Evolutionary conservation across 2,888 invertebrate species (phyloP).

Genomic region (Beris chalybata): DNA sequence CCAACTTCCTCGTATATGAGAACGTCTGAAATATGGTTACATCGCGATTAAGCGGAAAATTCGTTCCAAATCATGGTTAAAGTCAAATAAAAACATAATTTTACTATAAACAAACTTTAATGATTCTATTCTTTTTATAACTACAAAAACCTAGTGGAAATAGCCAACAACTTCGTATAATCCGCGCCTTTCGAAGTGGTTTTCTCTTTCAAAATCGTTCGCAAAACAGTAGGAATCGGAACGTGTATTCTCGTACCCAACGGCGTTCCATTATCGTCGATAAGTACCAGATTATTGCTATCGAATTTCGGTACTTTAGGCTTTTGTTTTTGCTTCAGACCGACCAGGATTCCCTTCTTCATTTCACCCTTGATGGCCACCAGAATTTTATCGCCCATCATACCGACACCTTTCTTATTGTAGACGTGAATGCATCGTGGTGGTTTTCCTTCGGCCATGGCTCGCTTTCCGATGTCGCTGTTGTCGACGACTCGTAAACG

Average conservation of each 20-base stretch:
- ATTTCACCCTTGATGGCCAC: slow-evolving; percentile 95
- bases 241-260: slow-evolving; percentile 93
- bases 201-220: slow-evolving; percentile 80
- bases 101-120: too few relatives aligned
- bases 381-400: slow-evolving; percentile 80
- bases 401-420: slow-evolving; percentile 70
- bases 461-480: slow-evolving; percentile 90
- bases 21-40: too few relatives aligned
- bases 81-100: too few relatives aligned
- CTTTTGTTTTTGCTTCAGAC: slow-evolving; percentile 80
- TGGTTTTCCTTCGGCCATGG: slow-evolving; percentile 92
- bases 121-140: too few relatives aligned
- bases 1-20: too few relatives aligned
- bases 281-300: slow-evolving; percentile 92
- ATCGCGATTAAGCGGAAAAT: too few relatives aligned
- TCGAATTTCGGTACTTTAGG: slow-evolving; percentile 87
- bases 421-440: slow-evolving; percentile 94
- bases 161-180: slow-evolving; percentile 88
- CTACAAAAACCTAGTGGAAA: slow-evolving; percentile 85
- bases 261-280: slow-evolving; percentile 93
- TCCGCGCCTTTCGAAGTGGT: slow-evolving; percentile 82
- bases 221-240: slow-evolving; percentile 87
- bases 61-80: too few relatives aligned
- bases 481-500: slow-evolving; percentile 94
- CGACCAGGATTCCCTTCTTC: slow-evolving; percentile 89